Evolutionary conservation across 2,888 invertebrate species (phyloP), one percentile per base, ranked within the genome.

Genomic region (Pollenia amentaria): DNA sequence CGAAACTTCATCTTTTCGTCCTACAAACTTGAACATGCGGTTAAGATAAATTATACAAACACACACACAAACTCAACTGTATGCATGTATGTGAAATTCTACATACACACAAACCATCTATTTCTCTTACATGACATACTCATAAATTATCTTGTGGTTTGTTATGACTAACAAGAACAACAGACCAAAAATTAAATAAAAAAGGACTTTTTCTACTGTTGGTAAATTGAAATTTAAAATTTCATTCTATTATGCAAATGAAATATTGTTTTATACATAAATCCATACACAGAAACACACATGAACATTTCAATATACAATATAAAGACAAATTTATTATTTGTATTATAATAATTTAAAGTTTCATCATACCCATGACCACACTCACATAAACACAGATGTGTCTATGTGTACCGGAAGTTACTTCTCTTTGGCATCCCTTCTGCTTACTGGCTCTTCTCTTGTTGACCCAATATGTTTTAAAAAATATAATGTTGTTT

Each of bases 211-310:
- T 86, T 53, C 64, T 73, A 77, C 73, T 69, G 80, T 80, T 80
- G 53, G 60, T 55, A 87, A 80, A 84, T 81, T 87, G 62, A 87
- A 82, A 87, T 78, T 82, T 82, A 73, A 82, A 82, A 70, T 73
- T 87, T 67, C 40, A 77, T 84, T 77, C 73, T 73, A 77, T 77
- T 81, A 87, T 87, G 84, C 84, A 84, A 87, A 84, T 81, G 84
- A 87, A 77, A 84, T 77, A 81, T 77, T 84, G 77, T 80, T 87
- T 60, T 67, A 82, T 64, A 62, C 21, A 75, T 21, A 67, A 12
- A 69, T 6, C 10, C 18, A 57, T 1, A 18, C 16, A 51, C 10
- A 48, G 21, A 73, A 6, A 46, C 38, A 40, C 46, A 21, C 2
- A 16, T 16, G 14, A 6, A 60, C 42, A 14, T 44, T 65, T 40